A percentile compares a stretch with the other conserved stretches of the same genome.
Evolutionary conservation across 2,888 invertebrate species (phyloP).

Genomic region (Leptogaster cylindrica): DNA sequence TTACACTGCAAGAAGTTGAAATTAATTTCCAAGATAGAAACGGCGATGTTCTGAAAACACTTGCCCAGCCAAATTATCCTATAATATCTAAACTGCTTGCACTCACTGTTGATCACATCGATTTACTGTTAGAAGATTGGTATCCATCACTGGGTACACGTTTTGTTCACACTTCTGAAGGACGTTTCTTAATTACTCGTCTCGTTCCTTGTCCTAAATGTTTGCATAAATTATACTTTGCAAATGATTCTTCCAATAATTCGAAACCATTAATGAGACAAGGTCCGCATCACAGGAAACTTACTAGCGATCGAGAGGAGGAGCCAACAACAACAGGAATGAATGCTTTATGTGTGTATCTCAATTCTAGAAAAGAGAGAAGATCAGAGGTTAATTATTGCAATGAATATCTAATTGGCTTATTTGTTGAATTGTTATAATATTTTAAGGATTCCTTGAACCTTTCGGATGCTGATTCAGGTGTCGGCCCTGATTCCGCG

Average conservation of each 20-base stretch:
- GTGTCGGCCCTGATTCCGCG: conserved; percentile 81
- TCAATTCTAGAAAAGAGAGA: conserved; percentile 41
- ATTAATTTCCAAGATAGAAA: conserved; percentile 67
- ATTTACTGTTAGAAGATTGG: conserved; percentile 97
- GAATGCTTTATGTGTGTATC: conserved; percentile 43
- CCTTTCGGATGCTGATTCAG: conserved; percentile 82
- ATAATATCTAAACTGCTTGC: conserved; percentile 83
- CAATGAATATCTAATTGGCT: not conserved
- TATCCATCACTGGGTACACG: conserved; percentile 95
- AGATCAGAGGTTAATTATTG: conserved; percentile 57
- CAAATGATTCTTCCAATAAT: conserved; percentile 7
- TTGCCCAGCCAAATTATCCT: conserved; percentile 70
- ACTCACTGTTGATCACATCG: conserved; percentile 92
- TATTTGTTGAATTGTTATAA: conserved; percentile 3
- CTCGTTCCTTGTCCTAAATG: conserved; percentile 92
- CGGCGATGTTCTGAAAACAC: conserved; percentile 42
- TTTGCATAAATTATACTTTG: conserved; percentile 63
- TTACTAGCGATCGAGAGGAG: conserved; percentile 54
- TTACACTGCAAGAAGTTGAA: conserved; percentile 68
- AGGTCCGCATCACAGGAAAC: conserved; percentile 30
- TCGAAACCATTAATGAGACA: conserved; percentile 28
- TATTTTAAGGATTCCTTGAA: conserved; percentile 69
- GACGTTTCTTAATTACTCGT: conserved; percentile 91
- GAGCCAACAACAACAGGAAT: conserved; percentile 57
- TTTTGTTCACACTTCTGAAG: conserved; percentile 97